Evolutionary conservation across 53 echinoderm and acorn worm species (phyloP).

Genomic region (Luidia sarsii): DNA sequence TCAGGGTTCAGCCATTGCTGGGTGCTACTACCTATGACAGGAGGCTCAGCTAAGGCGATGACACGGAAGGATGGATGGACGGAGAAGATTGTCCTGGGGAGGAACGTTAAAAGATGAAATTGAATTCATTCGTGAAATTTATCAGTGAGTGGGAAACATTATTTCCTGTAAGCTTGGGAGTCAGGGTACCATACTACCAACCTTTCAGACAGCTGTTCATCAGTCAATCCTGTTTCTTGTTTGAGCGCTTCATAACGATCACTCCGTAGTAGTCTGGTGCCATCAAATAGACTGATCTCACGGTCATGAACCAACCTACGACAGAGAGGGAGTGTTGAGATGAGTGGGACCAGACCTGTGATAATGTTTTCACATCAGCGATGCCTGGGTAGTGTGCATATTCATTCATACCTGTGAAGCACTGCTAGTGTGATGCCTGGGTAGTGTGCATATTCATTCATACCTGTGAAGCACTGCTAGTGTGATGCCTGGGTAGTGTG

Average conservation of each 20-base stretch:
- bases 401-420: too few species aligned
- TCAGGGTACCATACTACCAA: slow-evolving; percentile 7
- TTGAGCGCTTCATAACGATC: slow-evolving; percentile 86
- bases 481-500: too few species aligned
- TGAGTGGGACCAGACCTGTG: too few species aligned
- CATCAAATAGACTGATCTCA: slow-evolving; percentile 94
- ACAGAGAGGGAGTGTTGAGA: too few species aligned
- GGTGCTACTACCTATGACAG: slow-evolving; percentile 90
- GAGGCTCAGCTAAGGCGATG: slow-evolving; percentile 91
- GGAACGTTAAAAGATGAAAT: neutral
- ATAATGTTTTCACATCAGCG: too few species aligned
- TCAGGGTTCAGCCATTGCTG: slow-evolving; percentile 98
- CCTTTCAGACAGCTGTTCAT: slow-evolving; percentile 78
- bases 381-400: too few species aligned
- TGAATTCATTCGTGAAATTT: neutral
- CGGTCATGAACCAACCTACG: slow-evolving; percentile 93
- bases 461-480: too few species aligned
- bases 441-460: too few species aligned
- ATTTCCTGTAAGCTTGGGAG: neutral
- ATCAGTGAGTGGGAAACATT: neutral
- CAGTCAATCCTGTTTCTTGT: slow-evolving; percentile 69
- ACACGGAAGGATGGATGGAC: slow-evolving; percentile 96
- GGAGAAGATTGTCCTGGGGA: slow-evolving; percentile 67
- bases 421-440: too few species aligned
- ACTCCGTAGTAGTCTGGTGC: slow-evolving; percentile 77